Evolutionary conservation across 2,888 invertebrate species (phyloP).

Genomic region (Mactromeris polynyma): DNA sequence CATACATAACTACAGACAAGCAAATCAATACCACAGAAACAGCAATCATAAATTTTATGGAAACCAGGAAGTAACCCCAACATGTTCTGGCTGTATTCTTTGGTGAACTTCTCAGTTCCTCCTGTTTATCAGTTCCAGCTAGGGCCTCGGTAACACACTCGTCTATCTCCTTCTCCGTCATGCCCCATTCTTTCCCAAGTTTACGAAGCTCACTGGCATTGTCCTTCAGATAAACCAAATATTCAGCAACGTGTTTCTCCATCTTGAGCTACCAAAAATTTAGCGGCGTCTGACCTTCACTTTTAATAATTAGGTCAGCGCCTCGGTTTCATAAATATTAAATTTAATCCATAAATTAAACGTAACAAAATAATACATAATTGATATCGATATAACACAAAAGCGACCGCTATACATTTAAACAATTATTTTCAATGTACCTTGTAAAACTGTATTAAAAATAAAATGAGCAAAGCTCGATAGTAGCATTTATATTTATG

Average conservation of each 20-base stretch:
- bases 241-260: slow-evolving; percentile 65
- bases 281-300: slow-evolving; percentile 24
- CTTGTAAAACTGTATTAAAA: background rate
- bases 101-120: slow-evolving; percentile 50
- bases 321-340: slow-evolving; percentile 56
- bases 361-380: background rate
- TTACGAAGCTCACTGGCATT: slow-evolving; percentile 72
- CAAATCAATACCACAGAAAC: slow-evolving; percentile 41
- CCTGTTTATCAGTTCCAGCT: slow-evolving; percentile 31
- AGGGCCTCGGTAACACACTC: slow-evolving; percentile 72
- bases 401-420: background rate
- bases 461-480: background rate
- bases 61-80: slow-evolving; percentile 67
- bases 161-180: slow-evolving; percentile 73
- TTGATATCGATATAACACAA: background rate
- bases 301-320: slow-evolving; percentile 51
- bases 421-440: background rate
- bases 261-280: slow-evolving; percentile 26
- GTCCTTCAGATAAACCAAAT: slow-evolving; percentile 69
- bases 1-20: slow-evolving; percentile 17
- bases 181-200: slow-evolving; percentile 73
- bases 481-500: slow-evolving; percentile 51
- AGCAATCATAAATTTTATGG: slow-evolving; percentile 49
- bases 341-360: slow-evolving; percentile 49
- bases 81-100: slow-evolving; percentile 63